Base-by-base conservation (phyloP, 2,888 invertebrate species). In the Steromphala cineraria region DNA sequence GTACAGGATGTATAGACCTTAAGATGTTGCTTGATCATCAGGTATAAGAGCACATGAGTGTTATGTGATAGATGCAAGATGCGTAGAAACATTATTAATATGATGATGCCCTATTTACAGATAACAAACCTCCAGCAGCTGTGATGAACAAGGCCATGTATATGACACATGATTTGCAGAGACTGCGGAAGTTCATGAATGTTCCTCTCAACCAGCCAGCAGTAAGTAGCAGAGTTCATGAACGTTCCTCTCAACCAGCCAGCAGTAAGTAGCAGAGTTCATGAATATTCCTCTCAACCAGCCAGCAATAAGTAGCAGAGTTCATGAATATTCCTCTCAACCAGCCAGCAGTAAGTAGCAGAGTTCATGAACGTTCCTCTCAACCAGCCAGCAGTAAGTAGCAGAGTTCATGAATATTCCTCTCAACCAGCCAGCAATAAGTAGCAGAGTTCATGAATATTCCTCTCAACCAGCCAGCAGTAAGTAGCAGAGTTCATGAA, bases 121-220 rank as follows among this genome's bases (percentile, higher is more conserved):
- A 91, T 31, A 94, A 94, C 87, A 89, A 87, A 75, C 93, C 94
- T 0, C 94, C 94, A 5, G 92, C 89, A 10, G 85, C 92, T 55
- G 91, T 93, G 1, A 91, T 93, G 19, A 90, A 86, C 67, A 94
- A 94, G 84, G 92, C 87, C 2, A 55, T 82, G 4, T 93, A 94
- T 85, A 91, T 94, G 92, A 19, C 80, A 3, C 82, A 87, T 31
- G 94, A 94, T 82, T 79, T 94, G 15, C 78, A 84, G 24, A 85
- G 92, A 80, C 87, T 92, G 28, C 86, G 87, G 10, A 87, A 90
- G 40, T 93, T 93, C 84, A 93, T 90, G 88, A 85, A 91, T 67
- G 87, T 94, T n/a, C 93, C 93, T 2, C 17, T 94, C 8, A 91
- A 88, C 19, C 80, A 86, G 0, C 93, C 94, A 19, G 67, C 84